Conservation (phyloP, 2,797 vertebrate genomes). For the Chromobotia macracanthus region DNA sequence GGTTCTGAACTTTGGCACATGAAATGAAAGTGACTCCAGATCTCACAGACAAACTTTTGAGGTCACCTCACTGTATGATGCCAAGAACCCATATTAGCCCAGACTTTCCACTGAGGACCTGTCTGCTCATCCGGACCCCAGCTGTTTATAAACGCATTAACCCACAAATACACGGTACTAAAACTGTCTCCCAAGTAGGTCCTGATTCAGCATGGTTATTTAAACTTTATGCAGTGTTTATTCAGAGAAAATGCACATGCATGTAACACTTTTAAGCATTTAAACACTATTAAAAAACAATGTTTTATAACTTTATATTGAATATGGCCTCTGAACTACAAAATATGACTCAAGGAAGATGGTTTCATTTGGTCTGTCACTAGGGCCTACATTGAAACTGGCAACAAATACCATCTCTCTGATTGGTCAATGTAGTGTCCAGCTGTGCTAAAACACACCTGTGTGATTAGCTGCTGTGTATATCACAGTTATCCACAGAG, state of each 20-base stretch:
- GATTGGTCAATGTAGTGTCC: too few species aligned
- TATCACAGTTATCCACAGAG: too few species aligned
- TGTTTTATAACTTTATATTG: neutral
- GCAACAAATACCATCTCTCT: neutral
- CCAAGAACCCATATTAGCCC: slow-evolving; percentile 60
- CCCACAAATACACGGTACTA: slow-evolving; percentile 31
- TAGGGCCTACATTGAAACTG: neutral
- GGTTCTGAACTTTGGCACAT: slow-evolving; percentile 69
- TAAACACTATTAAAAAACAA: neutral
- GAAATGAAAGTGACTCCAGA: slow-evolving; percentile 56
- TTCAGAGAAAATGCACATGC: slow-evolving; percentile 11
- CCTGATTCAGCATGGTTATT: slow-evolving; percentile 11
- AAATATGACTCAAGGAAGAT: neutral
- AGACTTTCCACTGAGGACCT: slow-evolving; percentile 62
- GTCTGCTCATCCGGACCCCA: slow-evolving; percentile 66
- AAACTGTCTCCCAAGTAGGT: neutral
- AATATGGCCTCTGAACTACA: neutral
- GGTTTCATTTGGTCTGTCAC: neutral
- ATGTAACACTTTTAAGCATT: neutral
- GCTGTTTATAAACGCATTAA: slow-evolving; percentile 43
- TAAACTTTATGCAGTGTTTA: neutral
- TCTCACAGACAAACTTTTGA: slow-evolving; percentile 59
- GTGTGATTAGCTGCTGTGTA: too few species aligned
- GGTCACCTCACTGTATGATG: slow-evolving; percentile 49
- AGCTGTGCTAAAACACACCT: too few species aligned